A percentile compares a stretch with the other conserved stretches of the same genome.
Conservation (phyloP, 2,113 vertebrate species). For the Grammomys dolichurus region DNA sequence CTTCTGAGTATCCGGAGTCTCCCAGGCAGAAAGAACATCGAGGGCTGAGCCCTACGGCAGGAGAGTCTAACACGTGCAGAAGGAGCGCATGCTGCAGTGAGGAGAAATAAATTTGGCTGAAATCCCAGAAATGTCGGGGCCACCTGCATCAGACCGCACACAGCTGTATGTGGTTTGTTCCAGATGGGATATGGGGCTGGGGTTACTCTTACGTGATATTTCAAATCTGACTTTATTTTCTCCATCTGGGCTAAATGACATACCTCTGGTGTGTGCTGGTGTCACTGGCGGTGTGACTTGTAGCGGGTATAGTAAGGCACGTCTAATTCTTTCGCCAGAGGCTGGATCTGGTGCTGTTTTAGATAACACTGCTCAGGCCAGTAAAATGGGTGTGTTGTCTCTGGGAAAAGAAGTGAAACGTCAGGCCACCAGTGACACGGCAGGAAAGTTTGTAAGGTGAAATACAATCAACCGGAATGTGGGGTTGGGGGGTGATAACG, state of each 20-base stretch:
- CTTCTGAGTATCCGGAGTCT: conserved; percentile 4
- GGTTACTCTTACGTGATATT: neutral
- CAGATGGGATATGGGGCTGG: neutral
- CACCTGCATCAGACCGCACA: neutral
- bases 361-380: neutral
- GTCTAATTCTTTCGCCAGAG: neutral
- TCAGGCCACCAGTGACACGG: neutral
- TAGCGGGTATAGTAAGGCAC: neutral
- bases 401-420: neutral
- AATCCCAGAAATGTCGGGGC: neutral
- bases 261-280: neutral
- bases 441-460: neutral
- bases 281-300: neutral
- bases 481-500: neutral
- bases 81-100: neutral
- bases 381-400: neutral
- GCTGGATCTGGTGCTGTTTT: neutral
- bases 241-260: neutral
- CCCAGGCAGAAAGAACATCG: conserved; percentile 47
- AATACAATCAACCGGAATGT: neutral
- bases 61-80: neutral
- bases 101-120: neutral
- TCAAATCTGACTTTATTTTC: neutral
- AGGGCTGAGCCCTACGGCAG: neutral
- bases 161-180: neutral